Evolutionary conservation across 2,113 vertebrate genomes (phyloP).

Genomic region (Pseudolaguvia tuberculata): DNA sequence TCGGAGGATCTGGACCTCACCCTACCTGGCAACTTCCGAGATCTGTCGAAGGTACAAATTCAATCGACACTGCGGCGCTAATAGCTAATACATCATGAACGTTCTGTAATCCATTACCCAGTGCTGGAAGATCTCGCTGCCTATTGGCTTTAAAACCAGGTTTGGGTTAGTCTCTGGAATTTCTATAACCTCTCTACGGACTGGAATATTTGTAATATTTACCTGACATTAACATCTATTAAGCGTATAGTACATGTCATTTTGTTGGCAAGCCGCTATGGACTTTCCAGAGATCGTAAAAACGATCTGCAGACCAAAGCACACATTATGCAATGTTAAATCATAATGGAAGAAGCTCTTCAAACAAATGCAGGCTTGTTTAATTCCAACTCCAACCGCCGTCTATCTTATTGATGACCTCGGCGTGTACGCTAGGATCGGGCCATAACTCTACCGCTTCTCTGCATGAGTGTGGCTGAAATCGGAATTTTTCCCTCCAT

Average conservation of each 20-base stretch:
- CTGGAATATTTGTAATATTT: not conserved
- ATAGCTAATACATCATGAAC: not conserved
- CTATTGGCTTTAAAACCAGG: not conserved
- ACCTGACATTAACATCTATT: constrained; percentile 20
- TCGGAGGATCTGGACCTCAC: constrained; percentile 94
- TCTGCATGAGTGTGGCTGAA: constrained; percentile 33
- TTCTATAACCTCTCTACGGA: not conserved
- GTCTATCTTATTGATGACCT: constrained; percentile 40
- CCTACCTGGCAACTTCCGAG: constrained; percentile 94
- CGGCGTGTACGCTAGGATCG: constrained; percentile 4
- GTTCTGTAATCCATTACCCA: not conserved
- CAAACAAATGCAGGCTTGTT: constrained; percentile 40
- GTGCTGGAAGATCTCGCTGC: not conserved
- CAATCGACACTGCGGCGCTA: not conserved
- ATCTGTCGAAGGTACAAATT: constrained; percentile 91
- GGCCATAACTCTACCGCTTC: constrained; percentile 37
- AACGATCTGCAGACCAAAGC: constrained; percentile 2
- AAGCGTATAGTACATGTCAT: not conserved
- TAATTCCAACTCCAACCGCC: constrained; percentile 21
- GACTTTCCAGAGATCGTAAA: constrained; percentile 21
- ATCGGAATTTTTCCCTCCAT: constrained; percentile 33
- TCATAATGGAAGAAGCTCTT: constrained; percentile 33
- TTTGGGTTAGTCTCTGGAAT: not conserved
- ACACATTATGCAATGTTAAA: constrained; percentile 26
- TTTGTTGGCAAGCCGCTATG: constrained; percentile 10